Percentiles rank a stretch among this genome's conserved stretches.
These are phyloP conservation scores for Drosophila gunungcola DNA, from an alignment of 1,140 invertebrate genomes.

Conservation along the genomic window DNA sequence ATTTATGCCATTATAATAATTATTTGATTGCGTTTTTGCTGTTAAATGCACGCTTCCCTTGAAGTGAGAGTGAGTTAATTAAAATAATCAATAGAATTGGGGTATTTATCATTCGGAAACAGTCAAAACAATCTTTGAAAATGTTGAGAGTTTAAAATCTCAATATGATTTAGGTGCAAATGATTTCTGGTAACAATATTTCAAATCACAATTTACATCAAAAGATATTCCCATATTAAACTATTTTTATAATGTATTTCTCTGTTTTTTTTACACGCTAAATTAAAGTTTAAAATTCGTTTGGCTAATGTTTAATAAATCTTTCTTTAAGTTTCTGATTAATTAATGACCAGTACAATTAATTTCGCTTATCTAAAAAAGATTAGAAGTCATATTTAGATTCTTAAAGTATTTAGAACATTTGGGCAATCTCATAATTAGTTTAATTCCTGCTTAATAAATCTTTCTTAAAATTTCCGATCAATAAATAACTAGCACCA, in stretches of 20 bases:
- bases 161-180: too few species aligned
- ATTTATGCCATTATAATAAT: constrained; percentile 67
- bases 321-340: too few species aligned
- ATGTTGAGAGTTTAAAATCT: too few species aligned
- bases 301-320: too few species aligned
- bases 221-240: too few species aligned
- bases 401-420: neutral
- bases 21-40: constrained; percentile 45
- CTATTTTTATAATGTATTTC: neutral
- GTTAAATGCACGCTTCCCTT: constrained; percentile 8
- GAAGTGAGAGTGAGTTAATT: neutral
- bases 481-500: constrained; percentile 22
- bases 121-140: too few species aligned
- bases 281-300: too few species aligned
- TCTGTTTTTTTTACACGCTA: neutral
- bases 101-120: neutral
- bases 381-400: too few species aligned
- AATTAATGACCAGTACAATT: too few species aligned
- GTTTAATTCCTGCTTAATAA: constrained; percentile 11
- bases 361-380: too few species aligned
- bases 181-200: too few species aligned
- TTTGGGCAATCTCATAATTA: constrained; percentile 3
- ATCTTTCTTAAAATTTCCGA: constrained; percentile 16
- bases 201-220: too few species aligned
- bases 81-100: neutral